Conservation (phyloP, 1,140 invertebrate species). For the Streblospio benedicti region DNA sequence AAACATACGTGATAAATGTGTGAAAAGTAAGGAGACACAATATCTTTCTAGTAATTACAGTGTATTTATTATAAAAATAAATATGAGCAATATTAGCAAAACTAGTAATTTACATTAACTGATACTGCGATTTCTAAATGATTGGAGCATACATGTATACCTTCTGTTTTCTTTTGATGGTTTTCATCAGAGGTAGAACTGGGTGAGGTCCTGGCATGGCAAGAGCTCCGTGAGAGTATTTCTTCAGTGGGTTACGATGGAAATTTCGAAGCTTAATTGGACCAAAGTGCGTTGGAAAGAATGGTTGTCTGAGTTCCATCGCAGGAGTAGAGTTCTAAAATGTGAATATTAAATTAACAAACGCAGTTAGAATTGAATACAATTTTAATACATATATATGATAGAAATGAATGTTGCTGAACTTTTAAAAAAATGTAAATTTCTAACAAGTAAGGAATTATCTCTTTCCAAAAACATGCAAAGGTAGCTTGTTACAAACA, state of each 20-base stretch:
- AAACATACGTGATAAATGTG: too few species aligned
- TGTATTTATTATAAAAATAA: too few species aligned
- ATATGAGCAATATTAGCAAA: too few species aligned
- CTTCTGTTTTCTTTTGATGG: slow-evolving; percentile 85
- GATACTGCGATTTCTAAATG: too few species aligned
- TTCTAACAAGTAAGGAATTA: too few species aligned
- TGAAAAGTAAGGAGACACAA: too few species aligned
- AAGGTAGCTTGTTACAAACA: too few species aligned
- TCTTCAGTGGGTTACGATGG: slow-evolving; percentile 82
- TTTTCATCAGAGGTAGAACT: slow-evolving; percentile 75
- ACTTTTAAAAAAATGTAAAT: too few species aligned
- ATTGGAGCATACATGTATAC: slow-evolving; percentile 39
- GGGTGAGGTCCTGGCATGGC: slow-evolving; percentile 52
- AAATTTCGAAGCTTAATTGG: slow-evolving; percentile 78
- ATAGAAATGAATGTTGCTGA: too few species aligned
- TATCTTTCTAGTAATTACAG: too few species aligned
- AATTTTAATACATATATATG: background rate
- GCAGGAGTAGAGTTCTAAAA: slow-evolving; percentile 96
- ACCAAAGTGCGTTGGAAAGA: slow-evolving; percentile 88
- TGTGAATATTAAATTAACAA: slow-evolving; percentile 40
- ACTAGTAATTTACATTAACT: too few species aligned
- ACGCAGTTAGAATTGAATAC: background rate
- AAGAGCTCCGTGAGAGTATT: slow-evolving; percentile 73
- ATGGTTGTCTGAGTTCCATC: slow-evolving; percentile 83
- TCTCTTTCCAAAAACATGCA: too few species aligned